Evolutionary conservation across 2,888 invertebrate genomes (phyloP), one percentile per base, ranked within the genome.

Genomic region (Balanococcus diminutus): DNA sequence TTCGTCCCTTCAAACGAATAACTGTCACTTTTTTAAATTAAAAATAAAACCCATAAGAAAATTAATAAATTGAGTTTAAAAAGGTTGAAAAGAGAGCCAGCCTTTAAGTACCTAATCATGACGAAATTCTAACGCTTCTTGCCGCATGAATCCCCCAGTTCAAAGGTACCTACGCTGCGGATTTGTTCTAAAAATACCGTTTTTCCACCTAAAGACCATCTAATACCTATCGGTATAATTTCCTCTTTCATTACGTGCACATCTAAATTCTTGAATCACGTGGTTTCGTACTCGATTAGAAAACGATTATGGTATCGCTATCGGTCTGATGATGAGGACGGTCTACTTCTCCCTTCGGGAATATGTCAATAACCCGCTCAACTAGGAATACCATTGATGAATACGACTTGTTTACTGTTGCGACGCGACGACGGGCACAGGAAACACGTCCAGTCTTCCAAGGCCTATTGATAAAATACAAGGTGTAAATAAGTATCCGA

Each of bases 311-410:
- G 61, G 28, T 19, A 51, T 51, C 19, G 51, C 51, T 19, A 51
- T 51, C 8, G 51, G 16, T 42, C 14, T 3, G 16, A 14, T 14
- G 9, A 19, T 2, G 22, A 8, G 11, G 19, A 4, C 3, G 22
- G 22, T 56, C 9, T 56, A 56, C 56, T 56, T 22, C 25, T 67
- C 11, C 25, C 19, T 28, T 5, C 9, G 3, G 14, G 28, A 28
- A 67, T 67, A 67, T 67, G 61, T 67, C 61, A 67, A 67, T 67
- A 67, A 67, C 61, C 61, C 61, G 61, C 28, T 67, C 28, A 67
- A 28, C 28, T 28, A 6, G 28, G 2, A 28, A 67, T 28, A 51
- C 28, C 28, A 67, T 25, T 28, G 61, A 67, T 67, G 28, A 67
- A 25, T 25, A 67, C 61, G 28, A 28, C 25, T 28, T 67, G 61